Evolutionary conservation across 2,888 invertebrate species (phyloP), one percentile per base, ranked within the genome.

Genomic region (Tetropium fuscum): DNA sequence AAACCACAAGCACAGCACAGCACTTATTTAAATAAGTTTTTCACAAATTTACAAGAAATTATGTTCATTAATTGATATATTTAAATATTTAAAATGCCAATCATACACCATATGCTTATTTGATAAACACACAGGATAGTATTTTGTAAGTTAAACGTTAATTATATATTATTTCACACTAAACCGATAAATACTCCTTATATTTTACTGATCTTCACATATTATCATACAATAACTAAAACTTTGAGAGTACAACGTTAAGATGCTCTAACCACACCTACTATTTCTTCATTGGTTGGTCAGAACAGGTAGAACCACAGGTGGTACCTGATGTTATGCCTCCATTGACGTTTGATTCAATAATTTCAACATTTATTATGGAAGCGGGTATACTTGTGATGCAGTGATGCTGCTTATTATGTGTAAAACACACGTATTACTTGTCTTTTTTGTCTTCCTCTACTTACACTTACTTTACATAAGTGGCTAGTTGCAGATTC

Each of bases 111-210:
- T 73, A 74, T 76, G 74, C 72, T 77, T 75, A 77, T 78, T 78
- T 75, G 71, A 78, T 77, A 76, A 75, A 73, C 76, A 77, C 76
- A 71, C 75, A 73, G 68, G 56, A 69, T 72, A 72, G 72, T 74
- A 77, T 76, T 75, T 78, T 76, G 80, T 81, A 78, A 81, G 81
- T 81, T 81, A 75, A 79, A 71, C 77, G 77, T 73, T 80, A 79
- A 81, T 80, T 81, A 78, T 79, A 76, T 75, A 76, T 77, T 80
- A 79, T 81, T 82, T 82, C 81, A 81, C 82, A 82, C 82, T 74
- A 79, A 76, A 78, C 77, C 75, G 81, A 78, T 81, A 82, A 82
- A 75, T 80, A 78, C 80, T 80, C 57, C 63, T 78, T 76, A 74
- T 71, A 76, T 78, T 77, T 78, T 74, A 77, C 75, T 72, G 74